Percentiles rank a stretch among this genome's conserved stretches.
Evolutionary conservation across 2,113 vertebrate genomes (phyloP).

Genomic region (Columba janthina): DNA sequence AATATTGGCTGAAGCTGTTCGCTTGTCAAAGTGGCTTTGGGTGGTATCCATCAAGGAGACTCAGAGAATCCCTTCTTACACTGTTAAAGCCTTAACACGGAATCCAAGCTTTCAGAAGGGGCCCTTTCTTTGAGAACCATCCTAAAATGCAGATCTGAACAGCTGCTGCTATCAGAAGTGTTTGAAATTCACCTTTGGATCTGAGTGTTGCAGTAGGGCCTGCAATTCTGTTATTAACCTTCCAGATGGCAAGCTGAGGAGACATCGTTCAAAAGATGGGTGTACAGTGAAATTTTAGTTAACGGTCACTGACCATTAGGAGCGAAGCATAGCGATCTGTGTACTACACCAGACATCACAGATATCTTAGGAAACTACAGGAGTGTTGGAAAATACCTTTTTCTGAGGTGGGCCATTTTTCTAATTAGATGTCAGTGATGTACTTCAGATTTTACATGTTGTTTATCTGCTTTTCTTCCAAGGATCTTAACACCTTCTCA

Average conservation of each 20-base stretch:
- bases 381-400: not conserved
- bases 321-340: not conserved
- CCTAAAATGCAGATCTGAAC: not conserved
- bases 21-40: not conserved
- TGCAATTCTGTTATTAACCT: not conserved
- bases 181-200: not conserved
- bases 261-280: not conserved
- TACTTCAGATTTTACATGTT: not conserved
- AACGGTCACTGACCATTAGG: not conserved
- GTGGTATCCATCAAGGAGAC: not conserved
- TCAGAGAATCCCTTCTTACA: not conserved
- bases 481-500: not conserved
- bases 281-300: not conserved
- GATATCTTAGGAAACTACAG: not conserved
- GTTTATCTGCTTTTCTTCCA: not conserved
- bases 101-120: not conserved
- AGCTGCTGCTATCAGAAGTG: not conserved
- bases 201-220: rapidly evolving
- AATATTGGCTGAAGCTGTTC: not conserved
- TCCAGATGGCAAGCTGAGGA: slow-evolving; percentile 12
- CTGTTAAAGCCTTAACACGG: not conserved
- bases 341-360: not conserved
- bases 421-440: not conserved
- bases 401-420: not conserved
- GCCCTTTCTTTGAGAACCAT: not conserved